Conservation (phyloP, 2,113 vertebrate genomes). For the Stercorarius parasiticus region DNA sequence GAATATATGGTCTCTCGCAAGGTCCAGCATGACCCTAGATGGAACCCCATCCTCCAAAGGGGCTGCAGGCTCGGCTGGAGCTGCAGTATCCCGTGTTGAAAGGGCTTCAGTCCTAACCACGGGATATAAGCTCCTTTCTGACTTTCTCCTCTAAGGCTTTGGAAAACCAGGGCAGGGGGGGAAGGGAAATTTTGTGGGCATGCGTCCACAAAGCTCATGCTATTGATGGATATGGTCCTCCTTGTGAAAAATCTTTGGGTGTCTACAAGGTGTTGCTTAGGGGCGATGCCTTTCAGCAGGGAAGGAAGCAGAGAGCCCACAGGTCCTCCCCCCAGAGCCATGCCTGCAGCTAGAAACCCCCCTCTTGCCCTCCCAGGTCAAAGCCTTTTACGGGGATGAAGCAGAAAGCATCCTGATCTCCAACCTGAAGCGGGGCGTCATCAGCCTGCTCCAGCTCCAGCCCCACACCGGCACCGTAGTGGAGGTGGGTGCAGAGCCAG, state of each 20-base stretch:
- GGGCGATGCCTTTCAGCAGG: not conserved
- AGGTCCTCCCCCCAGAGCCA: accelerated
- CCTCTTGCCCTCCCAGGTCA: slow-evolving; percentile 11
- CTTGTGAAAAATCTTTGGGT: not conserved
- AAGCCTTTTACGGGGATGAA: not conserved
- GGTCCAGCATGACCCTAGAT: not conserved
- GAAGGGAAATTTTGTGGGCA: not conserved
- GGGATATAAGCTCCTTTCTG: not conserved
- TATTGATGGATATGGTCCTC: not conserved
- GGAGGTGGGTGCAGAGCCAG: slow-evolving; percentile 42
- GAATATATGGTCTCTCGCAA: not conserved
- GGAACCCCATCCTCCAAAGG: not conserved
- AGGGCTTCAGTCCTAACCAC: not conserved
- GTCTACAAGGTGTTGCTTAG: not conserved
- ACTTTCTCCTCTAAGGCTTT: not conserved
- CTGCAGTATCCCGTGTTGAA: not conserved
- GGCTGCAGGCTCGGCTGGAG: not conserved
- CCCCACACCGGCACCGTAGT: not conserved
- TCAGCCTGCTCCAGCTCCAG: slow-evolving; percentile 66
- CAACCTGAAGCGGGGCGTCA: slow-evolving; percentile 60
- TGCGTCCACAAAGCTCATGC: not conserved
- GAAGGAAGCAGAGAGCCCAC: not conserved
- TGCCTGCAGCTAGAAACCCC: not conserved
- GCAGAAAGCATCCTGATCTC: not conserved
- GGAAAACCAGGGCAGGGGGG: not conserved